These are phyloP conservation scores for Callocephalon fimbriatum DNA, from an alignment of 2,113 vertebrate species.

Conservation along the genomic window DNA sequence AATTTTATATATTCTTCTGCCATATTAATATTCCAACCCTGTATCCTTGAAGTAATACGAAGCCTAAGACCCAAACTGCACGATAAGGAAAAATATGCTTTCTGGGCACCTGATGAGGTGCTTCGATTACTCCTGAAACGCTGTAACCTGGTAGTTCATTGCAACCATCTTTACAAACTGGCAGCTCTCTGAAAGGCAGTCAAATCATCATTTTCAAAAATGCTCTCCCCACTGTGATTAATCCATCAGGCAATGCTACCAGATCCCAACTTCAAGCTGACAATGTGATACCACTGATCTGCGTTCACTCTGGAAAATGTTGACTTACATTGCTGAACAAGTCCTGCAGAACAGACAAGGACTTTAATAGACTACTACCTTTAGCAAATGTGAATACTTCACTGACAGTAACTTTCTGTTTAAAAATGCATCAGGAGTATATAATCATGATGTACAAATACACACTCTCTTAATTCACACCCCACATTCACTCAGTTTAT, in stretches of 20 bases:
- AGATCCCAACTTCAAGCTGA: not conserved
- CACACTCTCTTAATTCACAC: not conserved
- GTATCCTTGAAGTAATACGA: not conserved
- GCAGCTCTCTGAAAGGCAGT: slow-evolving; percentile 17
- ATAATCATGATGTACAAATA: slow-evolving; percentile 1
- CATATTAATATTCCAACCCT: not conserved
- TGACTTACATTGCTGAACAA: not conserved
- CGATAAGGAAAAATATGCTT: not conserved
- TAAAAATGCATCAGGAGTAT: not conserved
- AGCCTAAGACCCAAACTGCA: not conserved
- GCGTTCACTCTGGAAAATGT: not conserved
- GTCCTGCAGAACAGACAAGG: not conserved
- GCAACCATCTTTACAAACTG: slow-evolving; percentile 37
- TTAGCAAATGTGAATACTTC: not conserved
- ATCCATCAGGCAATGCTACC: not conserved
- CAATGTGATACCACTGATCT: not conserved
- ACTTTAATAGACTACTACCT: not conserved
- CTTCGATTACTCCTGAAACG: slow-evolving; percentile 45
- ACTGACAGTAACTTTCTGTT: not conserved
- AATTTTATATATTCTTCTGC: not conserved
- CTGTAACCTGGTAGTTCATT: slow-evolving; percentile 6
- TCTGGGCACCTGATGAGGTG: not conserved
- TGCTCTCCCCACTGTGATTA: slow-evolving; percentile 42
- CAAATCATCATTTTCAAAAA: slow-evolving; percentile 1
- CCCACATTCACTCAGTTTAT: not conserved